Evolutionary conservation across 2,113 vertebrate genomes (phyloP).

Genomic region (Arizona elegans): DNA sequence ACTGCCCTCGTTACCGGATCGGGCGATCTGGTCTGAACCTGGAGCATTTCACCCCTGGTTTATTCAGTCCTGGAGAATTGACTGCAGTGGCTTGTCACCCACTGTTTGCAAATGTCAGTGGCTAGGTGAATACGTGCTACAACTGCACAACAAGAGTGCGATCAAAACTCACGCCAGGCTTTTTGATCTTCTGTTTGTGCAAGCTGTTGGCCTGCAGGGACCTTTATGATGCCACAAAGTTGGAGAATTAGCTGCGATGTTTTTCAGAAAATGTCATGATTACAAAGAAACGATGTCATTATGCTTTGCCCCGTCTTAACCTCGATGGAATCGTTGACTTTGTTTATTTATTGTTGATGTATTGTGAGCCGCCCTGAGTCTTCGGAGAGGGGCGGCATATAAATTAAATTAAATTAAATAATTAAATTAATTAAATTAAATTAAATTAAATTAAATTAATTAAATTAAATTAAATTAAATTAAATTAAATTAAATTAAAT

Average conservation of each 20-base stretch:
- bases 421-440: too few species aligned
- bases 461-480: too few species aligned
- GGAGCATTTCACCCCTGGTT: not conserved
- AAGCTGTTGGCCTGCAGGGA: not conserved
- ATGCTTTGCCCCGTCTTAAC: not conserved
- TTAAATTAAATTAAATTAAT: too few species aligned
- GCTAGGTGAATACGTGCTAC: not conserved
- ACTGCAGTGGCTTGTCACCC: not conserved
- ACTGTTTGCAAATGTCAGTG: not conserved
- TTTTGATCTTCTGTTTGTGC: not conserved
- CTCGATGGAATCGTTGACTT: not conserved
- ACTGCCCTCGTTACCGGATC: too few species aligned
- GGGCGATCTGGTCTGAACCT: too few species aligned
- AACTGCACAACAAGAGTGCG: not conserved
- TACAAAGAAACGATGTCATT: not conserved
- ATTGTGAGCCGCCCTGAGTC: too few species aligned
- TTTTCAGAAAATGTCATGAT: not conserved
- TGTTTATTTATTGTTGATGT: not conserved
- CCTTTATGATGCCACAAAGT: not conserved
- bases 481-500: too few species aligned
- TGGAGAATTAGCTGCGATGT: not conserved
- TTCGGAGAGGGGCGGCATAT: too few species aligned
- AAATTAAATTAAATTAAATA: too few species aligned
- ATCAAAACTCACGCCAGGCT: not conserved
- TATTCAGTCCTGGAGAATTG: not conserved